Evolutionary conservation across 1,140 invertebrate genomes (phyloP), one percentile per base, ranked within the genome.

Genomic region (Orchestia grillus): DNA sequence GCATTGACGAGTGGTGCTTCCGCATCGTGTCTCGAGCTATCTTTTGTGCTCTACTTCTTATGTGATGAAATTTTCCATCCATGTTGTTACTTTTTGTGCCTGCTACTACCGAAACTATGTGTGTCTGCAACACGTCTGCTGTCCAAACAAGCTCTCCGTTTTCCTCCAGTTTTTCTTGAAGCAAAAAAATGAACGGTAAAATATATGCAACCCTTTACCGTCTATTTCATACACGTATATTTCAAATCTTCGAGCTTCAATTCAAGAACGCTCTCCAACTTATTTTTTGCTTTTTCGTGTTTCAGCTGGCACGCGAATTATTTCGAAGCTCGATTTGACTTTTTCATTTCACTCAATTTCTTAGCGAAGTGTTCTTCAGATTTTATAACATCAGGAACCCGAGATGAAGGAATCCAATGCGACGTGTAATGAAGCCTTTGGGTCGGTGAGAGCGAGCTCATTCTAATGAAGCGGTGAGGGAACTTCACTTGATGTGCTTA

Each of bases 401-500:
- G 47, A 53, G 19, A 53, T 53, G 6, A 6, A 53, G 47, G 19
- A 53, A 53, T 19, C 15, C 62, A 36, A 77, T 77, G 11, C 62
- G 36, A 36, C 62, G 62, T 77, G 62, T 36, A 77, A 77, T 36
- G 62, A 77, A 77, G 62, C 62, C 62, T 77, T 77, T 15, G 62
- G 41, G 11, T 8, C 8, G 36, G 36, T 1, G 23, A 90, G 41
- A 41, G 43, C 41, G 28, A 11, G 88, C 41, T 45, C 41, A 91
- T 91, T 91, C 88, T 91, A 42, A 91, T 91, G 43, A 45, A 40
- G 92, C 92, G 6, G 92, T 19, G 44, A 44, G 44, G 44, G 92
- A 94, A 94, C 43, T 94, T 94, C 92, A 45, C 3, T n/a, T 44
- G 43, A 94, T 45, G 92, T 94, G 43, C 92, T 45, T 94, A 94